Evolutionary conservation across 2,888 invertebrate genomes (phyloP), one percentile per base, ranked within the genome.

Genomic region (Scrobipalpa costella): DNA sequence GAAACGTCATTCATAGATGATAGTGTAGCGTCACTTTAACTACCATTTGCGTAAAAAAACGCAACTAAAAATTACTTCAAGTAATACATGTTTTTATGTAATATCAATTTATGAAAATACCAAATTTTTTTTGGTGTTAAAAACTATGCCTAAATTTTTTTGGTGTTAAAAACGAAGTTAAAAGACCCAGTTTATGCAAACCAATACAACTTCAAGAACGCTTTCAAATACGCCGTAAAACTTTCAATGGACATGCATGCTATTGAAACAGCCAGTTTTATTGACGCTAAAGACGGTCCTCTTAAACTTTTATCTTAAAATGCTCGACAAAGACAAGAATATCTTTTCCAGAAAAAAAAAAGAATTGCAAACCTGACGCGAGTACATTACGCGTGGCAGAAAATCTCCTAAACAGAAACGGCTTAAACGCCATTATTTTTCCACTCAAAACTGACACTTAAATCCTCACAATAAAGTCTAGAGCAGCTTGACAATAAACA

Each of bases 321-420:
- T 19, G 47, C 59, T 38, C 64, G 52, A 44, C 50, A 59, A 61
- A 57, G 40, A 57, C 61, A 65, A 47, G 50, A 63, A 65, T 63
- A 65, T 61, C 36, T 65, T 55, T 61, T 63, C 55, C 57, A 58
- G 19, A 49, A 44, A 61, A 64, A 65, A 64, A 63, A 69, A 69
- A 63, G 69, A 65, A 65, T 65, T 64, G 64, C 57, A 71, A 71
- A 74, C 73, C 72, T 69, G 75, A 74, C 65, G 68, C 62, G 63
- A 72, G 74, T 75, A 75, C 72, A 68, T 73, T 74, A 74, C 74
- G 75, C 75, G 74, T 74, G 74, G 70, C 73, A 55, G 34, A n/a
- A 34, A 34, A 19, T 27, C 33, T 11, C 49, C 5, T 3, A 27
- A n/a, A 38, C 6, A 58, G 66, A 50, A 67, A 68, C 66, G 66